Percentiles rank a stretch among this genome's conserved stretches.
Conservation (phyloP, 2,888 invertebrate species). For the Bembecia ichneumoniformis region DNA sequence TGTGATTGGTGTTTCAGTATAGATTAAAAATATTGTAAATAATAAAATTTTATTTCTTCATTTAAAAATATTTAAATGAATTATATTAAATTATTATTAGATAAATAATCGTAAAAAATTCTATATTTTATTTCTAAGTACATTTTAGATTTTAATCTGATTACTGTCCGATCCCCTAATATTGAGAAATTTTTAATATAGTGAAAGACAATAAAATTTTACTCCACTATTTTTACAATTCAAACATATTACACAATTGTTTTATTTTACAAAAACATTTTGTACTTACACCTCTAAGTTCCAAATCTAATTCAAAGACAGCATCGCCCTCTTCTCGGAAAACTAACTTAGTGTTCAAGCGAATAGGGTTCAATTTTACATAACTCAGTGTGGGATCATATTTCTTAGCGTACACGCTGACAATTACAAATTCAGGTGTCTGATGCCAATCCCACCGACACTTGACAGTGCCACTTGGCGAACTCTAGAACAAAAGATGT, state of each 20-base stretch:
- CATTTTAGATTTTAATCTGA: too few species aligned
- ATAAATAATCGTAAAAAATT: too few species aligned
- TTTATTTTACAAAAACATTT: constrained; percentile 3
- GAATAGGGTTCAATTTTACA: constrained; percentile 88
- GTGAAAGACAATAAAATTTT: too few species aligned
- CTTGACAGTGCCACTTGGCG: constrained; percentile 68
- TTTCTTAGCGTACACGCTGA: constrained; percentile 93
- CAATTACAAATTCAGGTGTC: constrained; percentile 85
- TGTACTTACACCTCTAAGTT: constrained; percentile 82
- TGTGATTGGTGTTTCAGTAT: too few species aligned
- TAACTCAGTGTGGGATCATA: constrained; percentile 83
- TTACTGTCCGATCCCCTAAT: too few species aligned
- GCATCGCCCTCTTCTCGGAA: constrained; percentile 84
- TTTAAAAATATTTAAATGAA: too few species aligned
- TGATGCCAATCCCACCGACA: constrained; percentile 98
- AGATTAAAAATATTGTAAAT: too few species aligned
- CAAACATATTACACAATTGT: not conserved
- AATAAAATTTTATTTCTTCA: too few species aligned
- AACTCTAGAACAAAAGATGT: constrained; percentile 48
- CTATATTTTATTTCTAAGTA: too few species aligned
- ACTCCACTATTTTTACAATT: too few species aligned
- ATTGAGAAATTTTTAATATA: too few species aligned
- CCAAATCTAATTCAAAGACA: constrained; percentile 81
- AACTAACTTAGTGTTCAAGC: constrained; percentile 79
- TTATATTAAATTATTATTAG: too few species aligned